Percentiles rank a stretch among this genome's conserved stretches.
Conservation (phyloP, 2,888 invertebrate genomes). For the Patella pellucida region DNA sequence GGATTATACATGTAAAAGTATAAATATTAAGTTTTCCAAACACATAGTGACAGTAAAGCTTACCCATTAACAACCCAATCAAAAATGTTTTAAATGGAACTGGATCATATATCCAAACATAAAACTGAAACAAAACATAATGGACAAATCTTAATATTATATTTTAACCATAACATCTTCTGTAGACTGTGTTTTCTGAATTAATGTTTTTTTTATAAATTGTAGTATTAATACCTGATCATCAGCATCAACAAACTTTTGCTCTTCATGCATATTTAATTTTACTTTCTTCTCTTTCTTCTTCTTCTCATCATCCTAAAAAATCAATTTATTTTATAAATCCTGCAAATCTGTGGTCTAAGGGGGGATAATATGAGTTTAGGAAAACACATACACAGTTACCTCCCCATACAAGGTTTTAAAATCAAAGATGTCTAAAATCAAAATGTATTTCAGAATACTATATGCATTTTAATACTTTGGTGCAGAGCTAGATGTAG, state of each 20-base stretch:
- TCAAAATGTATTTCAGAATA: no score
- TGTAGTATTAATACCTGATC: conserved; percentile 73
- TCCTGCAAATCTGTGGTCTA: no score
- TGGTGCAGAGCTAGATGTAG: no score
- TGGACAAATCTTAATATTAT: no score
- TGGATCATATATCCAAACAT: conserved; percentile 98
- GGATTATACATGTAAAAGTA: no score
- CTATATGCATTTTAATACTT: no score
- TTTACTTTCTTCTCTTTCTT: conserved; percentile 89
- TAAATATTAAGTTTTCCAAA: neutral
- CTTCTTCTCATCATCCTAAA: conserved; percentile 66
- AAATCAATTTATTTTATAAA: neutral
- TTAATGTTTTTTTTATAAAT: no score
- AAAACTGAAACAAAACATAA: conserved; percentile 73
- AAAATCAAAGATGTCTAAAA: no score
- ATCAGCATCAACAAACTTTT: conserved; percentile 90
- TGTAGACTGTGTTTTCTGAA: no score
- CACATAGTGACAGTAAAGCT: conserved; percentile 31
- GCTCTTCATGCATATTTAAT: conserved; percentile 97
- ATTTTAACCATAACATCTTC: no score
- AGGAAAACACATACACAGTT: neutral
- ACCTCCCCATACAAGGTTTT: conserved; percentile 53
- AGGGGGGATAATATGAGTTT: no score
- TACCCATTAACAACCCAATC: conserved; percentile 80
- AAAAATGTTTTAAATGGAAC: conserved; percentile 86